Evolutionary conservation across 2,113 vertebrate genomes (phyloP).

Genomic region (Platysternon megacephalum): DNA sequence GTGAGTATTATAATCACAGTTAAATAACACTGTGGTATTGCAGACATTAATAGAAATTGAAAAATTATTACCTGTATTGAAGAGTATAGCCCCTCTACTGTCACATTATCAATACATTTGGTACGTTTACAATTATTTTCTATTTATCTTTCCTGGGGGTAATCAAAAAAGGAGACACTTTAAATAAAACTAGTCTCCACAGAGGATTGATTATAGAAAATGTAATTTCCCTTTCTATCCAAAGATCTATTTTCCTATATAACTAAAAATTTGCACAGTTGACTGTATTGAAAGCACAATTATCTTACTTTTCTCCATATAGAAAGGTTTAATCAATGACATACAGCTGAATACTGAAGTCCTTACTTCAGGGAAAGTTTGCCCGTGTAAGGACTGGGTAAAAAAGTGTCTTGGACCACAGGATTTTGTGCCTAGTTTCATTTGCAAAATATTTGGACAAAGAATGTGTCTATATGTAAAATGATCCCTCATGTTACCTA

Average conservation of each 20-base stretch:
- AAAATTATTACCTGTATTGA: conserved; percentile 60
- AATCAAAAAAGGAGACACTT: conserved; percentile 76
- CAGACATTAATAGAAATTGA: conserved; percentile 49
- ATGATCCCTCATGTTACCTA: neutral
- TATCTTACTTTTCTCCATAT: conserved; percentile 39
- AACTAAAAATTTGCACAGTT: conserved; percentile 57
- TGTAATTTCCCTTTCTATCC: conserved; percentile 70
- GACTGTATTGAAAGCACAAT: conserved; percentile 28
- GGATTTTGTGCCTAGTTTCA: neutral
- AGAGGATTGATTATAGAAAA: conserved; percentile 75
- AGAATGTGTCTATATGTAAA: neutral
- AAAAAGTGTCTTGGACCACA: neutral
- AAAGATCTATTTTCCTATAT: conserved; percentile 67
- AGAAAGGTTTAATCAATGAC: conserved; percentile 52
- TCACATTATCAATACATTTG: conserved; percentile 73
- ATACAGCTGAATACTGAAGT: neutral
- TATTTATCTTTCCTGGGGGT: conserved; percentile 74
- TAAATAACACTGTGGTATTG: conserved; percentile 42
- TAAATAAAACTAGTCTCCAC: conserved; percentile 73
- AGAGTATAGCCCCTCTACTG: conserved; percentile 43
- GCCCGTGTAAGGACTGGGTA: neutral
- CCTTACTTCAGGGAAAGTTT: neutral
- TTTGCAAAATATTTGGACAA: neutral
- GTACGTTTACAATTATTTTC: conserved; percentile 77
- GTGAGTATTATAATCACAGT: conserved; percentile 15